Evolutionary conservation across 2,113 vertebrate genomes (phyloP).

Genomic region (Aleadryas rufinucha): DNA sequence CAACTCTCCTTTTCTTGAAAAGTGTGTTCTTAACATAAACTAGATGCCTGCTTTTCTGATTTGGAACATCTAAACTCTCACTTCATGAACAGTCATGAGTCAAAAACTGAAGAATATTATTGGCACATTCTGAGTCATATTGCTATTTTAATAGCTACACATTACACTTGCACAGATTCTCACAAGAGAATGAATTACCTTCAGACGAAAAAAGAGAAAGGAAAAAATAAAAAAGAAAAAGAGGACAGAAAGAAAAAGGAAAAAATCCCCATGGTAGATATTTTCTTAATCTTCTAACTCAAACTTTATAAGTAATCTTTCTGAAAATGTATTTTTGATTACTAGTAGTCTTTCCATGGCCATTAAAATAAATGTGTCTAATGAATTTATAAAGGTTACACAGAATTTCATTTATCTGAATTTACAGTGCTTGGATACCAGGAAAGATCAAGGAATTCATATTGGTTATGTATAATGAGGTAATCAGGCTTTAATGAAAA

Average conservation of each 20-base stretch:
- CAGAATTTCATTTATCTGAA: slow-evolving; percentile 39
- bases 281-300: not conserved
- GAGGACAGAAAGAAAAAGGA: not conserved
- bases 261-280: not conserved
- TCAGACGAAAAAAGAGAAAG: not conserved
- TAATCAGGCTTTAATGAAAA: slow-evolving; percentile 70
- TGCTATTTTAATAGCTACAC: not conserved
- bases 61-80: slow-evolving; percentile 3
- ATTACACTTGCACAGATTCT: not conserved
- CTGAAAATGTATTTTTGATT: not conserved
- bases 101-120: not conserved
- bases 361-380: not conserved
- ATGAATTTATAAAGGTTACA: slow-evolving; percentile 23
- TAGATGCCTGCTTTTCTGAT: slow-evolving; percentile 36
- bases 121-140: not conserved
- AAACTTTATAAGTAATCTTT: not conserved
- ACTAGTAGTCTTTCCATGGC: not conserved
- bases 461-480: slow-evolving; percentile 53
- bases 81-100: not conserved
- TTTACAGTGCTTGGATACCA: slow-evolving; percentile 26
- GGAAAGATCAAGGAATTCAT: slow-evolving; percentile 56
- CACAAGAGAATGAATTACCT: slow-evolving; percentile 15
- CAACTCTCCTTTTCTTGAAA: slow-evolving; percentile 32
- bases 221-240: not conserved
- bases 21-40: slow-evolving; percentile 6